phyloP scores from a whole-genome alignment of 1,140 invertebrate genomes.

The Trypoxylus dichotomus region DNA sequence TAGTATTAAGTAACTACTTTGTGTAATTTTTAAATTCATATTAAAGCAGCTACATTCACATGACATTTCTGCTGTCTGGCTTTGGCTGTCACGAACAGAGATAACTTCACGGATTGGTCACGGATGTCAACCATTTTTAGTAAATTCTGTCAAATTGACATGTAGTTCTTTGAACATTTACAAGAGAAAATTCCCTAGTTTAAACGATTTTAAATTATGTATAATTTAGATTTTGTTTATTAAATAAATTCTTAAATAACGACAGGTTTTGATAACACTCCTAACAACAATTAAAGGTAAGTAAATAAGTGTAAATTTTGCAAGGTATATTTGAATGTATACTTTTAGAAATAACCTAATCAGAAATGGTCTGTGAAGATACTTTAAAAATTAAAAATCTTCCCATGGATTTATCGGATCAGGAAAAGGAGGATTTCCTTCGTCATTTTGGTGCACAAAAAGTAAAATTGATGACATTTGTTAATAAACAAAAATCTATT shows the following conservation, averaged over 20 bases:
- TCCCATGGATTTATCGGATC: conserved; percentile 48
- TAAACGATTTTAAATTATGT: background rate
- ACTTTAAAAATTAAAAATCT: conserved; percentile 50
- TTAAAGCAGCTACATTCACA: background rate
- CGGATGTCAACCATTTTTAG: background rate
- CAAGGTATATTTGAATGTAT: background rate
- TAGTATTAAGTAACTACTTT: conserved; percentile 4
- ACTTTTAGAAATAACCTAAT: background rate
- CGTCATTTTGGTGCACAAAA: conserved; percentile 51
- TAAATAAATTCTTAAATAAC: background rate
- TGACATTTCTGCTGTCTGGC: background rate
- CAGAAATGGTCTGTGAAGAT: conserved; percentile 48
- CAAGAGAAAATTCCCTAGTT: too few species aligned
- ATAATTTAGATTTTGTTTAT: background rate
- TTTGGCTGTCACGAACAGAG: background rate
- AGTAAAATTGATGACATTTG: conserved; percentile 50
- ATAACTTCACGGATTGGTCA: background rate
- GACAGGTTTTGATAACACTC: too few species aligned
- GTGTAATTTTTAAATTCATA: conserved; percentile 15
- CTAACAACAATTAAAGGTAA: background rate
- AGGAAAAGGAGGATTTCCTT: conserved; percentile 51
- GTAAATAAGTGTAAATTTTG: background rate
- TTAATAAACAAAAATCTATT: conserved; percentile 44
- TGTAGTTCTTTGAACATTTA: too few species aligned
- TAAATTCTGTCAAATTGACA: too few species aligned